These are phyloP conservation scores for Pyralis farinalis DNA, from an alignment of 2,888 invertebrate species.

Conservation along the genomic window DNA sequence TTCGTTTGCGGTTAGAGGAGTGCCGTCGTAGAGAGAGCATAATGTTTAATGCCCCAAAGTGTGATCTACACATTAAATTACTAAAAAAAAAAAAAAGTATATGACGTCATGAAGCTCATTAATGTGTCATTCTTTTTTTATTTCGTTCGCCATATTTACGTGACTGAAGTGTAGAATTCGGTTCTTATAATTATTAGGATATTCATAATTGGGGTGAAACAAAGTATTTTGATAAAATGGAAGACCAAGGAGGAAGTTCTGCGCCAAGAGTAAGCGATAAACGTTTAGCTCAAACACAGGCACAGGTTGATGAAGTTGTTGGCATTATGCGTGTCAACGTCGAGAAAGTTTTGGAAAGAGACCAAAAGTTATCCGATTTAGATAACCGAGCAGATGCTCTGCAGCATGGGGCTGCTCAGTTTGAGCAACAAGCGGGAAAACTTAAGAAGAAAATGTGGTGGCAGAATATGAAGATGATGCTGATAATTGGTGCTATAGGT, in stretches of 20 bases:
- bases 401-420: conserved; percentile 96
- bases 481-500: conserved; percentile 93
- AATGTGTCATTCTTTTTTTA: conserved; percentile 30
- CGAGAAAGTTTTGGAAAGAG: conserved; percentile 97
- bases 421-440: conserved; percentile 98
- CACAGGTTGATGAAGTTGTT: conserved; percentile 85
- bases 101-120: conserved; percentile 27
- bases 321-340: conserved; percentile 98
- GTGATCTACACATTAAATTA: too few relatives aligned
- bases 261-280: conserved; percentile 73
- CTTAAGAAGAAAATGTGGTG: conserved; percentile 98
- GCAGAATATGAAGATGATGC: conserved; percentile 98
- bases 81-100: conserved; percentile 10
- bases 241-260: conserved; percentile 75
- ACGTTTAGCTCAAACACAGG: conserved; percentile 76
- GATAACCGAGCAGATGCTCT: conserved; percentile 97
- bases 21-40: too few relatives aligned
- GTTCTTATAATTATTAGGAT: conserved; percentile 5
- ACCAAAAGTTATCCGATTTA: conserved; percentile 96
- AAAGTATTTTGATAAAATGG: conserved; percentile 48
- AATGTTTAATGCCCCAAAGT: too few relatives aligned
- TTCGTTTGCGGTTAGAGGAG: too few relatives aligned
- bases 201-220: not conserved
- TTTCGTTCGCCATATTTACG: conserved; percentile 36
- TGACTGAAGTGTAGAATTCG: conserved; percentile 8